Evolutionary conservation across 2,888 invertebrate species (phyloP).

Genomic region (Mythimna lalbum): DNA sequence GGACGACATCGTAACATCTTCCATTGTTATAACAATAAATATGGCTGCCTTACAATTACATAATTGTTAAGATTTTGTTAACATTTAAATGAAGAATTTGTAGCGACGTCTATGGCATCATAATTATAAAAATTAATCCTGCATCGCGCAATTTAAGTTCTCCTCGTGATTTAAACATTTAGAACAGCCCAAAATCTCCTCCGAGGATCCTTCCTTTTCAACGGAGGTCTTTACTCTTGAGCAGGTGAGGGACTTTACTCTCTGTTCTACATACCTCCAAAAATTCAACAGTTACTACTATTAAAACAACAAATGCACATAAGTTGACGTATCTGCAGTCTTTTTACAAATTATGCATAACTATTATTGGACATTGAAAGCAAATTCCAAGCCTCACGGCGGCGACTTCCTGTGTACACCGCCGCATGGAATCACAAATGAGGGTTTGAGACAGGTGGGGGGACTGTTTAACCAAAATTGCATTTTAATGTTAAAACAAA

Average conservation of each 20-base stretch:
- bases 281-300: background rate
- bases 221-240: too few relatives aligned
- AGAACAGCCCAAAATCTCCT: too few relatives aligned
- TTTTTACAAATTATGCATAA: conserved; percentile 16
- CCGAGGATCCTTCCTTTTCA: too few relatives aligned
- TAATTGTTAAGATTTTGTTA: background rate
- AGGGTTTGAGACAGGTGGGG: conserved; percentile 43
- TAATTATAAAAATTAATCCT: too few relatives aligned
- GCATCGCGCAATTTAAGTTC: too few relatives aligned
- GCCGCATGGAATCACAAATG: conserved; percentile 79
- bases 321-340: background rate
- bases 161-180: too few relatives aligned
- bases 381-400: conserved; percentile 73
- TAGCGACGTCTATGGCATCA: too few relatives aligned
- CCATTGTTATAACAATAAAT: background rate
- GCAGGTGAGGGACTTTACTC: too few relatives aligned
- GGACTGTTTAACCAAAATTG: conserved; percentile 10
- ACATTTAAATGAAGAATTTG: background rate
- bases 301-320: conserved; percentile 1
- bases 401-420: conserved; percentile 78
- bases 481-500: conserved; percentile 5
- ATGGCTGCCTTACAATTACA: background rate
- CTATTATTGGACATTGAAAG: conserved; percentile 58
- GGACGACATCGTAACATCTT: background rate
- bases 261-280: too few relatives aligned